Evolutionary conservation across 92 coral and sea anemone species (phyloP).

Genomic region (Diadumene lineata): DNA sequence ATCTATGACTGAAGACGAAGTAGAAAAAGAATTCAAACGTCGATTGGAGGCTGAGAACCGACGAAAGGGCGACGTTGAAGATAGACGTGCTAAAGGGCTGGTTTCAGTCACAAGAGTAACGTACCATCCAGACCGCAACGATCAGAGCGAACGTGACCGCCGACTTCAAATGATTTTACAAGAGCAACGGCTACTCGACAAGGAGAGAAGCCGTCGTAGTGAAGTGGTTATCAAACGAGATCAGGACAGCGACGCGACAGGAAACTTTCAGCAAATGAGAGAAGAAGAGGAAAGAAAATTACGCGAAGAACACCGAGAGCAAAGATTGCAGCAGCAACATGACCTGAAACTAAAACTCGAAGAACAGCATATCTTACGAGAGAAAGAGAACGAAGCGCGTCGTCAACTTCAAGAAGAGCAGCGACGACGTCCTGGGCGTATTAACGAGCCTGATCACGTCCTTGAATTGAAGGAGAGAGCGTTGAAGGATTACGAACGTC

Average conservation of each 20-base stretch:
- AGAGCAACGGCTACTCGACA: slow-evolving; percentile 49
- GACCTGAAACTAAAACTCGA: slow-evolving; percentile 61
- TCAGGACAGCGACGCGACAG: slow-evolving; percentile 64
- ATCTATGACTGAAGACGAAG: slow-evolving; percentile 75
- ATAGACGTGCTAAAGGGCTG: slow-evolving; percentile 62
- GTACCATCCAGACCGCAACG: slow-evolving; percentile 76
- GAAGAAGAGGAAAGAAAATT: slow-evolving; percentile 25
- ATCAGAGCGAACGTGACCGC: slow-evolving; percentile 64
- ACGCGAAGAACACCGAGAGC: slow-evolving; percentile 64
- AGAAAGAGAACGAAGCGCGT: slow-evolving; percentile 88
- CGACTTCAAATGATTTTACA: slow-evolving; percentile 54
- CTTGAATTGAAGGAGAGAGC: slow-evolving; percentile 77
- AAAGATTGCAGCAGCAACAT: slow-evolving; percentile 59
- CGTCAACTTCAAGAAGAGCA: slow-evolving; percentile 80
- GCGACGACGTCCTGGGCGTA: slow-evolving; percentile 43
- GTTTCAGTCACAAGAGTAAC: slow-evolving; percentile 87
- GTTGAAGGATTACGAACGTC: slow-evolving; percentile 78
- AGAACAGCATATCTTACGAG: slow-evolving; percentile 69
- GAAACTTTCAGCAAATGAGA: slow-evolving; percentile 16
- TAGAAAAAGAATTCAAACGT: slow-evolving; percentile 85
- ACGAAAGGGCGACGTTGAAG: slow-evolving; percentile 43
- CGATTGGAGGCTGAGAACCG: slow-evolving; percentile 75
- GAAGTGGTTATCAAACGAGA: slow-evolving; percentile 74
- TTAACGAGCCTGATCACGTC: slow-evolving; percentile 61
- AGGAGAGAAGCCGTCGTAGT: slow-evolving; percentile 45